Evolutionary conservation across 2,888 invertebrate genomes (phyloP).

Genomic region (Phalangium opilio): DNA sequence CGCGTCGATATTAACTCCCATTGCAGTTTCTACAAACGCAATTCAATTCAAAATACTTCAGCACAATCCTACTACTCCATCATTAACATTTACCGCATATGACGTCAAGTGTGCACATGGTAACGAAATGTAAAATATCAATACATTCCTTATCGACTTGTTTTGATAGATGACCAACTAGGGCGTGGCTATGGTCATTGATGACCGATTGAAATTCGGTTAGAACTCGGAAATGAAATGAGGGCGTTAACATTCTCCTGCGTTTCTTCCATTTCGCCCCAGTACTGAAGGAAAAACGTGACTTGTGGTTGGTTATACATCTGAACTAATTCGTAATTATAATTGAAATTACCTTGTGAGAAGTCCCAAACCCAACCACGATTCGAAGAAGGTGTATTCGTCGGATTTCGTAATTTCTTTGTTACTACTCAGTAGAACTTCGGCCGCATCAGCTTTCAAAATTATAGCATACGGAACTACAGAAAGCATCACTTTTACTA

Average conservation of each 20-base stretch:
- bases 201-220: slow-evolving; percentile 20
- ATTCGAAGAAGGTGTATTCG: slow-evolving; percentile 33
- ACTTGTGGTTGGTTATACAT: too few species aligned
- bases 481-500: too few species aligned
- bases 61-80: too few species aligned
- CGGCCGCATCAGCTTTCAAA: too few species aligned
- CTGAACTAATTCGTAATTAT: too few species aligned
- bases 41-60: too few species aligned
- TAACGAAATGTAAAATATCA: slow-evolving; percentile 34
- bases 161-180: slow-evolving; percentile 10
- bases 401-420: slow-evolving; percentile 29
- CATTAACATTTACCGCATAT: slow-evolving; percentile 34
- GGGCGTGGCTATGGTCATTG: slow-evolving; percentile 16
- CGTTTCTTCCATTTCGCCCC: slow-evolving; percentile 18
- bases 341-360: too few species aligned
- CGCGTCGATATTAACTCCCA: too few species aligned
- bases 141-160: slow-evolving; percentile 12
- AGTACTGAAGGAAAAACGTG: slow-evolving; percentile 3
- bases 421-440: slow-evolving; percentile 26
- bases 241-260: slow-evolving; percentile 17
- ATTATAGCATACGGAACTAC: too few species aligned
- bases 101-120: slow-evolving; percentile 38
- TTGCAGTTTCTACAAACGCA: too few species aligned
- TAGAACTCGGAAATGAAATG: slow-evolving; percentile 21
- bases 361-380: slow-evolving; percentile 36